A percentile compares a stretch with the other conserved stretches of the same genome.
These are phyloP conservation scores for Beaufortia kweichowensis DNA, from an alignment of 2,113 vertebrate genomes.

Conservation along the genomic window DNA sequence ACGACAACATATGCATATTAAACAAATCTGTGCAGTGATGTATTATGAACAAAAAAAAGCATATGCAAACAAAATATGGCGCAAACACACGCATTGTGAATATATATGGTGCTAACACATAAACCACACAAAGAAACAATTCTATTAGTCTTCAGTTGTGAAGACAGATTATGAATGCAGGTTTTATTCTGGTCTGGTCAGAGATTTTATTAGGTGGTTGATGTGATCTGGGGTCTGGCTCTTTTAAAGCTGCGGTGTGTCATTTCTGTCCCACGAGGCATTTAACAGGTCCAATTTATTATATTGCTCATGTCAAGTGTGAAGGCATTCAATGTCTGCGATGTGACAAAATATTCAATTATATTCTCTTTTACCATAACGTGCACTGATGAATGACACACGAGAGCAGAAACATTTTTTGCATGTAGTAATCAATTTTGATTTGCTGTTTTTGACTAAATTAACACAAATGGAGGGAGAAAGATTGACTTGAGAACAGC, in stretches of 20 bases:
- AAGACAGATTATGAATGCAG: constrained; percentile 3
- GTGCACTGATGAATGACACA: too few relatives aligned
- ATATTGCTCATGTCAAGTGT: too few relatives aligned
- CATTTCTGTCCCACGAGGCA: neutral
- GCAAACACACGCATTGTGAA: constrained; percentile 27
- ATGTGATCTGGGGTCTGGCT: neutral
- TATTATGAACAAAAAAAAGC: constrained; percentile 26
- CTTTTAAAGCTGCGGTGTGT: neutral
- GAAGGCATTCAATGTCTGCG: too few relatives aligned
- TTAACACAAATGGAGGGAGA: neutral
- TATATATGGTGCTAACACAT: constrained; percentile 16
- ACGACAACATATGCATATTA: constrained; percentile 55
- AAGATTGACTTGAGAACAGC: constrained; percentile 29
- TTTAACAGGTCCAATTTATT: neutral
- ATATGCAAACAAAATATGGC: neutral
- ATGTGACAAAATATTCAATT: too few relatives aligned
- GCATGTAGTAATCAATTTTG: neutral
- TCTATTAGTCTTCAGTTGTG: neutral
- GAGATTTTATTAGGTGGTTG: constrained; percentile 30
- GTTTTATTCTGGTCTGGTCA: constrained; percentile 2
- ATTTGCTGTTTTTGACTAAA: neutral
- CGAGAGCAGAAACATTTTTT: neutral
- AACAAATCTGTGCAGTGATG: constrained; percentile 57
- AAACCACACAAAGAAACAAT: constrained; percentile 28
- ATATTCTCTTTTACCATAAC: too few relatives aligned